Conservation (phyloP, 2,113 vertebrate genomes). For the Speoplatyrhinus poulsoni region DNA sequence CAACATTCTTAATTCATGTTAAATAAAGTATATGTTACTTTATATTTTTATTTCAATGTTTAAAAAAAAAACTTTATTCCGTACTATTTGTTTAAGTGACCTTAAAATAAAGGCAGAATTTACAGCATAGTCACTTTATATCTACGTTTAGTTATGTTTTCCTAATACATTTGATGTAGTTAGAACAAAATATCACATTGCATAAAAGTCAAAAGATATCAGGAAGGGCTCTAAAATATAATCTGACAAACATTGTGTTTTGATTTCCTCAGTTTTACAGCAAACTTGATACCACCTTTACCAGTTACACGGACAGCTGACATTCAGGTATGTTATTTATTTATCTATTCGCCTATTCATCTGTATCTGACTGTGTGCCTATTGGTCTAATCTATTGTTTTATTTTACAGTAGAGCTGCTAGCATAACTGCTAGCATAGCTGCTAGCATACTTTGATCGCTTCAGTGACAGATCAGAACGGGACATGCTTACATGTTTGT, state of each 20-base stretch:
- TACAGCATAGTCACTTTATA: neutral
- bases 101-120: neutral
- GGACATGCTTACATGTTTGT: too few species aligned
- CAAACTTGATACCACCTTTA: conserved; percentile 84
- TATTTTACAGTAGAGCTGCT: too few species aligned
- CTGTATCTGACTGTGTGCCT: too few species aligned
- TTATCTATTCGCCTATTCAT: too few species aligned
- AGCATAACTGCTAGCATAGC: too few species aligned
- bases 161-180: neutral
- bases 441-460: too few species aligned
- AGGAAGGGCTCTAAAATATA: neutral
- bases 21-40: neutral
- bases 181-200: neutral
- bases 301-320: conserved; percentile 83
- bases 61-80: neutral
- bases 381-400: too few species aligned
- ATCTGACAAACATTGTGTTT: neutral
- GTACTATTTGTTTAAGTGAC: neutral
- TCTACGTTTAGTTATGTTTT: neutral
- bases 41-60: neutral
- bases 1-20: neutral
- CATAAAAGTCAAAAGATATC: too few species aligned
- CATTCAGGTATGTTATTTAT: neutral
- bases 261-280: conserved; percentile 71
- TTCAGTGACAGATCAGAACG: too few species aligned